A percentile compares a stretch with the other conserved stretches of the same genome.
These are phyloP conservation scores for Eristalis intricaria DNA, from an alignment of 2,888 invertebrate genomes.

Conservation along the genomic window DNA sequence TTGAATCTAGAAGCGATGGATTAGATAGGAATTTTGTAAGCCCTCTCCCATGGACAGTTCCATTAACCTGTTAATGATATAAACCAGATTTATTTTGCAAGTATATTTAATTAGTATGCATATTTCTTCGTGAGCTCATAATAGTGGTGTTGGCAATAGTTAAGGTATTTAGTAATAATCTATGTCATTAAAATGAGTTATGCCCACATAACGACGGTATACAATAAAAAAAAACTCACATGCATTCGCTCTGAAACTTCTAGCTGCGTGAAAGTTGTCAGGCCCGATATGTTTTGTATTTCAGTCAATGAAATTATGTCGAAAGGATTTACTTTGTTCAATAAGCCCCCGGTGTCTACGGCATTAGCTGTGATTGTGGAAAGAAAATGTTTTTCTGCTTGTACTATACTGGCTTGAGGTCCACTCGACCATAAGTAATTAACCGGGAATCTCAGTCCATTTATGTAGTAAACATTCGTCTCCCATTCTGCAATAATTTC, in stretches of 20 bases:
- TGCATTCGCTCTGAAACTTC: conserved; percentile 82
- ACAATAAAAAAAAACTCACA: conserved; percentile 76
- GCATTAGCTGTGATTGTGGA: conserved; percentile 78
- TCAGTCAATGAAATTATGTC: conserved; percentile 82
- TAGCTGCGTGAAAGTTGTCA: conserved; percentile 83
- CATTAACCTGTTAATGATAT: conserved; percentile 81
- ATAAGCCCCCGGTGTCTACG: conserved; percentile 78
- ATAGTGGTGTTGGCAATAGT: no score
- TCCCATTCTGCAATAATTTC: conserved; percentile 78
- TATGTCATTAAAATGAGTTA: no score
- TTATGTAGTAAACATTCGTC: conserved; percentile 79
- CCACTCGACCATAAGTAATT: conserved; percentile 82
- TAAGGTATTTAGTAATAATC: no score
- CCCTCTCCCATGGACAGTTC: conserved; percentile 81
- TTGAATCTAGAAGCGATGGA: conserved; percentile 81
- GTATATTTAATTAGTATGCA: no score
- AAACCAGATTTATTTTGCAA: neutral
- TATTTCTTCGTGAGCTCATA: no score
- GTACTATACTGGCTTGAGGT: conserved; percentile 78
- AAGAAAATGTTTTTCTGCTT: conserved; percentile 82
- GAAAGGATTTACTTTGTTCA: conserved; percentile 82
- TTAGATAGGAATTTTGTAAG: conserved; percentile 81
- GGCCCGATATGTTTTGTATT: conserved; percentile 80
- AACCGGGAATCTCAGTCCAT: conserved; percentile 82
- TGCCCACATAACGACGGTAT: no score